Evolutionary conservation across 2,113 vertebrate genomes (phyloP).

Genomic region (Phylloscopus trochilus): DNA sequence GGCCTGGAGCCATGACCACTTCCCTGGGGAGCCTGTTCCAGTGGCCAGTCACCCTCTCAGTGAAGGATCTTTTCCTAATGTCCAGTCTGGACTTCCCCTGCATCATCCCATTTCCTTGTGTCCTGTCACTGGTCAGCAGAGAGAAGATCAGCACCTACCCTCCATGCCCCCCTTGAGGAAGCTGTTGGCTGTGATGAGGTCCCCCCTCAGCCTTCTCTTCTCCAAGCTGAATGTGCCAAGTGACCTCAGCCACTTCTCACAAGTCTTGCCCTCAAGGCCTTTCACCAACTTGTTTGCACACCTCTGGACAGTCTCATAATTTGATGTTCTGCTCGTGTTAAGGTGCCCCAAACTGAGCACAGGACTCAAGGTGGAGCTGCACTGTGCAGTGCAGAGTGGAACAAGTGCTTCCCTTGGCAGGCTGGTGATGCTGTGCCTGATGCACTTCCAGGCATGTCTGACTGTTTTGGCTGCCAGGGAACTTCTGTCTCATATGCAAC

Average conservation of each 20-base stretch:
- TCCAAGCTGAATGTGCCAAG: neutral
- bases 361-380: rapidly evolving
- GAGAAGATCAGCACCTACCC: neutral
- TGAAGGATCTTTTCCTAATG: neutral
- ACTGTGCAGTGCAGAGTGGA: too few relatives aligned
- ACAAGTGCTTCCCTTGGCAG: rapidly evolving
- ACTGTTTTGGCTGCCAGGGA: neutral
- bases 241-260: rapidly evolving
- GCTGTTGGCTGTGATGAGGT: neutral
- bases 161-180: rapidly evolving
- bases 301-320: neutral
- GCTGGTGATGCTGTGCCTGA: neutral
- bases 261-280: rapidly evolving
- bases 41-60: neutral
- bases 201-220: neutral
- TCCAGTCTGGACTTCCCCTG: neutral
- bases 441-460: rapidly evolving
- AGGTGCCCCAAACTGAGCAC: neutral
- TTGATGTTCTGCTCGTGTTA: rapidly evolving
- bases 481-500: neutral
- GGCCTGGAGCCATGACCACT: neutral
- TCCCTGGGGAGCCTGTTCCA: neutral
- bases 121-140: neutral
- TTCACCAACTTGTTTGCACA: neutral
- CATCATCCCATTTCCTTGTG: rapidly evolving